Evolutionary conservation across 2,113 vertebrate species (phyloP), one percentile per base, ranked within the genome.

Genomic region (Ifrita kowaldi): DNA sequence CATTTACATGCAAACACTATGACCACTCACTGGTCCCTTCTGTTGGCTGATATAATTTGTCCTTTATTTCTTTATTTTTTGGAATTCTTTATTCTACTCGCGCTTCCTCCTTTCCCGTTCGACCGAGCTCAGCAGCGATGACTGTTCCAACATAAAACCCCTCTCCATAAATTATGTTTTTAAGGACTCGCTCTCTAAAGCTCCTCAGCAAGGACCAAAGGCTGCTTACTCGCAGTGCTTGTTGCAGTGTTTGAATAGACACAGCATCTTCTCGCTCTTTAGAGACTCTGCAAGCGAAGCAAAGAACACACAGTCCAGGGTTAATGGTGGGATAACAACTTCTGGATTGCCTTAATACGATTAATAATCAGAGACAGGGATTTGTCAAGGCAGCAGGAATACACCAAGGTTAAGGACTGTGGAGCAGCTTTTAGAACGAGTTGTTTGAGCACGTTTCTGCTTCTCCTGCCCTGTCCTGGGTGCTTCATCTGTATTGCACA

Each of bases 171-270:
- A 86, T 50, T 28, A 57, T 0, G 0, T 30, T 94, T 93, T 94
- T 67, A 60, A 89, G 87, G 44, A 23, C 28, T 90, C 3, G 1
- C 30, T 93, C 55, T 89, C 67, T 32, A 59, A 55, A 94, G 81
- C 62, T 50, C 82, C 68, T 93, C 73, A 35, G 26, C 75, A 23
- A 84, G 41, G 60, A 84, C 60, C 2, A 10, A 84, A 70, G 87
- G 76, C 52, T 95, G 85, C 68, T 96, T 95, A 96, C 92, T 93
- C 90, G 95, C 56, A 35, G 49, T 4, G 1, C 56, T 84, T 60
- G 14, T 24, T 81, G 67, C 64, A 83, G 35, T 32, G 17, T 82
- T 87, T 94, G 80, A 96, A 82, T 65, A 89, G 68, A 78, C 50
- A 73, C 56, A 90, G 60, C 60, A 39, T 71, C 88, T 83, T 57